These are phyloP conservation scores for Ctenicera cuprea DNA, from an alignment of 2,888 invertebrate genomes.

Conservation along the genomic window DNA sequence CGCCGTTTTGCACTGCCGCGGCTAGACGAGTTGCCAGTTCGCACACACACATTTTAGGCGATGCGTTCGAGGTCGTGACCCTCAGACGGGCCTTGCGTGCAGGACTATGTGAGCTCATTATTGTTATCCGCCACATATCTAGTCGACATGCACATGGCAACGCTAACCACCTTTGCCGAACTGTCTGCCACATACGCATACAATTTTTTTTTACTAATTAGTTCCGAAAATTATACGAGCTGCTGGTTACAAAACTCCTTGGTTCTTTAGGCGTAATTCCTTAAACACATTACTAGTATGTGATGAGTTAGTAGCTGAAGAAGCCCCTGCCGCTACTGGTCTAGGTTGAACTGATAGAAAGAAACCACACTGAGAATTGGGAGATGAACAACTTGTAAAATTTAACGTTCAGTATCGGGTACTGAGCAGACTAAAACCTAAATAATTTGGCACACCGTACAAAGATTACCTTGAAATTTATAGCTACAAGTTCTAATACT, in stretches of 20 bases:
- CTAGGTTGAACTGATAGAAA: too few relatives aligned
- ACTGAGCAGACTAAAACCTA: too few relatives aligned
- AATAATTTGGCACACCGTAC: too few relatives aligned
- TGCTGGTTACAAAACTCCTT: background rate
- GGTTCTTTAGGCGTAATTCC: too few relatives aligned
- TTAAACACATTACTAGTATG: too few relatives aligned
- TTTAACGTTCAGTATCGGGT: too few relatives aligned
- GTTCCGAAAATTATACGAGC: constrained; percentile 16
- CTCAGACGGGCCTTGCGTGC: constrained; percentile 54
- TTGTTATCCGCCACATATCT: constrained; percentile 53
- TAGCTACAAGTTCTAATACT: too few relatives aligned
- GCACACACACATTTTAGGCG: constrained; percentile 51
- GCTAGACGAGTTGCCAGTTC: constrained; percentile 59
- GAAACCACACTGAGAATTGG: too few relatives aligned
- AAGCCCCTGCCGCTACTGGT: too few relatives aligned
- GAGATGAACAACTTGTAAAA: too few relatives aligned
- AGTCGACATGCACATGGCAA: constrained; percentile 51
- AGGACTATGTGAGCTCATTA: constrained; percentile 51
- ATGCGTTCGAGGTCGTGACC: constrained; percentile 54
- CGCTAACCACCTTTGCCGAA: constrained; percentile 43
- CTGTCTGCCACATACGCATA: constrained; percentile 19
- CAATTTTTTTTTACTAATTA: constrained; percentile 22
- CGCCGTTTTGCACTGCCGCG: constrained; percentile 57
- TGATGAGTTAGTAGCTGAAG: too few relatives aligned
- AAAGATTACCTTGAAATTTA: too few relatives aligned